These are phyloP conservation scores for Megalops cyprinoides DNA, from an alignment of 2,797 vertebrate species.

Conservation along the genomic window DNA sequence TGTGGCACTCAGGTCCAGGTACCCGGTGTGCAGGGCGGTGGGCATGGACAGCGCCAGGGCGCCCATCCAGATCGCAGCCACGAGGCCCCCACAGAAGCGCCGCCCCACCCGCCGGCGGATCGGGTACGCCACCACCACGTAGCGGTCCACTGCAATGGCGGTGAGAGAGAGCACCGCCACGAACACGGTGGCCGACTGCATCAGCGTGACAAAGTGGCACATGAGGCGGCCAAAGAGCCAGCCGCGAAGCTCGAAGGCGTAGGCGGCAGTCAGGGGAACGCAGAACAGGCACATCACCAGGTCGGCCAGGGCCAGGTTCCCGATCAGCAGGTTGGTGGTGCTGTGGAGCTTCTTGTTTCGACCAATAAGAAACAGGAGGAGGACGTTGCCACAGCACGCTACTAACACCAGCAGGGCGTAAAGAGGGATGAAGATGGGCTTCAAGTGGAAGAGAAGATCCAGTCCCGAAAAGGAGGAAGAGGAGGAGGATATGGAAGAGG, in stretches of 20 bases:
- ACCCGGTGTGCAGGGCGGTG: constrained; percentile 75
- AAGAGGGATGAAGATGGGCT: constrained; percentile 82
- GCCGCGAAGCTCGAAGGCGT: constrained; percentile 80
- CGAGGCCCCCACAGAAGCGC: constrained; percentile 74
- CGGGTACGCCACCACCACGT: constrained; percentile 85
- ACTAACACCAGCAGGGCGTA: constrained; percentile 77
- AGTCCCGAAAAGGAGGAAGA: constrained; percentile 74
- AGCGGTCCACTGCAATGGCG: constrained; percentile 85
- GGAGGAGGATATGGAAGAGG: constrained; percentile 45
- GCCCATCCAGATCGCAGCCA: constrained; percentile 78
- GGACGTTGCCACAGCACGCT: constrained; percentile 80
- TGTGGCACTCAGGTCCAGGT: constrained; percentile 77
- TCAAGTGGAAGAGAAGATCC: constrained; percentile 79
- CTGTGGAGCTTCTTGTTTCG: constrained; percentile 83
- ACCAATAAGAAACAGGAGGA: constrained; percentile 82
- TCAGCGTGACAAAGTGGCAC: constrained; percentile 80
- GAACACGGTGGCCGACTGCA: constrained; percentile 82
- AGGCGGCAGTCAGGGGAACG: constrained; percentile 81
- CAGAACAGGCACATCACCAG: constrained; percentile 86
- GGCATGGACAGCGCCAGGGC: constrained; percentile 76
- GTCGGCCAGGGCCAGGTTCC: constrained; percentile 82
- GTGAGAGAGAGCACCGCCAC: constrained; percentile 85
- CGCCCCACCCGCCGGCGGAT: constrained; percentile 74
- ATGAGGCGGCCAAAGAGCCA: constrained; percentile 84
- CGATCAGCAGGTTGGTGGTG: constrained; percentile 87